phyloP scores from a whole-genome alignment of 2,113 vertebrate species.

The Phaethon lepturus region DNA sequence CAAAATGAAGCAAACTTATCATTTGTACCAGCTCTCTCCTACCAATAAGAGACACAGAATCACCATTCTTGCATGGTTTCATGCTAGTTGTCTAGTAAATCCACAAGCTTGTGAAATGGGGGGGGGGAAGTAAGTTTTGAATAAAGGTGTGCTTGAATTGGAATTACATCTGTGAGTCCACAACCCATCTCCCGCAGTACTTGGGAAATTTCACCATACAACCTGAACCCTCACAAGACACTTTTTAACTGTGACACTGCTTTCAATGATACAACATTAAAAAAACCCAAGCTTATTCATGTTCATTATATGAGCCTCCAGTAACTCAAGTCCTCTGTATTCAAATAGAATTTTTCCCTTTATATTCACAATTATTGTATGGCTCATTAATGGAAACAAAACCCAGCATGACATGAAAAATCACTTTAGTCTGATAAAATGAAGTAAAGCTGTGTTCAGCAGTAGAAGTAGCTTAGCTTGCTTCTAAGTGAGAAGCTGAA shows the following conservation, averaged over 20 bases:
- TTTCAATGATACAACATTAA: not conserved
- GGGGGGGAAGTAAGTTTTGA: not conserved
- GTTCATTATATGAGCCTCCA: not conserved
- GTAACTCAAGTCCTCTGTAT: not conserved
- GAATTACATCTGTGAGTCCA: not conserved
- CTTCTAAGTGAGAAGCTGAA: not conserved
- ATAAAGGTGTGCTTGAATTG: not conserved
- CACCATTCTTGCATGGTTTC: not conserved
- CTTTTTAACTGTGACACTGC: not conserved
- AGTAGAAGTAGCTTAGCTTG: not conserved
- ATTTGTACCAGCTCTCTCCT: not conserved
- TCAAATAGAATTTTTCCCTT: not conserved
- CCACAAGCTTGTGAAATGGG: not conserved
- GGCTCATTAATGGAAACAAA: slow-evolving; percentile 38
- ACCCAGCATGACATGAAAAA: slow-evolving; percentile 20
- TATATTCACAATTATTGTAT: not conserved
- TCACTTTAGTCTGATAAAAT: not conserved
- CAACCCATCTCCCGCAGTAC: rapidly evolving
- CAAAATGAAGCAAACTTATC: not conserved
- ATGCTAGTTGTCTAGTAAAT: not conserved
- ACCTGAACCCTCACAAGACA: not conserved
- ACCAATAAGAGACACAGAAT: not conserved
- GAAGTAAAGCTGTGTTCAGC: not conserved
- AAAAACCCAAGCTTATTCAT: not conserved
- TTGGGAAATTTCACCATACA: not conserved